Evolutionary conservation across 1,140 invertebrate genomes (phyloP), one percentile per base, ranked within the genome.

Genomic region (Pseudomyrmex pallidus): DNA sequence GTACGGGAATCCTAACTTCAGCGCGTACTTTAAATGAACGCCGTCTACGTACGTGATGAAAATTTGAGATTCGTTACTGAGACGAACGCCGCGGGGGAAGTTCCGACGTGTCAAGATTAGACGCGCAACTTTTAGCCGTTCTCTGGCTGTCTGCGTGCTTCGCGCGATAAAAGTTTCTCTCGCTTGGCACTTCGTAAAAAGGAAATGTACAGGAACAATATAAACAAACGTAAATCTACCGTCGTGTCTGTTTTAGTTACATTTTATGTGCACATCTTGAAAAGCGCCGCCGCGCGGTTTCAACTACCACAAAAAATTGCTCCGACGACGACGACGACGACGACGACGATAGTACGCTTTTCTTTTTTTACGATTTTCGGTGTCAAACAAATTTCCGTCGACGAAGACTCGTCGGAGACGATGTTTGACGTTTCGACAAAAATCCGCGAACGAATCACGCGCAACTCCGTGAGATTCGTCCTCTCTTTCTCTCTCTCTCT

Each of bases 81-180:
- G 66, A 50, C 76, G 76, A 70, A 22, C 44, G 54, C 54, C 76
- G 54, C 66, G 44, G 50, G 35, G 66, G 12, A 80, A 80, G 66
- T 80, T 80, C 25, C 76, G 44, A 70, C 76, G 76, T 80, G 76
- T 80, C 66, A 61, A 80, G 76, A 80, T 80, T 80, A 80, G 46
- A 70, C 76, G 76, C 52, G 54, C 66, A 52, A 80, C 44, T 72
- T 48, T 80, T 50, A 25, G 54, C 64, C 13, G 1, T 22, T 46
- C 20, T 1, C 35, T 22, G 22, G 17, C 63, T 35, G 35, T 35
- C 35, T 35, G n/a, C 22, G 20, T 17, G 50, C 12, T 17, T 57
- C 35, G 44, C 64, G 64, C 52, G 15, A 64, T 57, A 70, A 78
- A 78, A 78, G 76, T 78, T 68, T 48, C 64, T 48, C 64, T 25